Conservation (phyloP, 2,888 invertebrate species). For the Nephrotoma guestfalica region DNA sequence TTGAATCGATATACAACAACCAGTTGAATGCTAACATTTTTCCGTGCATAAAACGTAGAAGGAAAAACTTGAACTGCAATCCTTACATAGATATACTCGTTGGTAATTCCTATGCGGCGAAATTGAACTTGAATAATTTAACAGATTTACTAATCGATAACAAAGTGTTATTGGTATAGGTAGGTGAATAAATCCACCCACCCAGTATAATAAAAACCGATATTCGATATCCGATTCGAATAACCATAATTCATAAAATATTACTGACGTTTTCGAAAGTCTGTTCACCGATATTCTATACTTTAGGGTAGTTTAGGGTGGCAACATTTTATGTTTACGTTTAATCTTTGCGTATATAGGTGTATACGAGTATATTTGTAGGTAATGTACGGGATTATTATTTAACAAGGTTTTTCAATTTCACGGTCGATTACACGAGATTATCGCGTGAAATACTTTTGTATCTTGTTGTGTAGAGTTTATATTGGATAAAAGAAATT, state of each 20-base stretch:
- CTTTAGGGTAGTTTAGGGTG: background rate
- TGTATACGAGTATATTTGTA: background rate
- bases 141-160: background rate
- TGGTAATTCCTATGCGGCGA: background rate
- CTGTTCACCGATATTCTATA: background rate
- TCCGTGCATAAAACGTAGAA: background rate
- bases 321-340: background rate
- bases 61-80: background rate
- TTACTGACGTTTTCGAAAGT: background rate
- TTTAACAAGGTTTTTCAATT: background rate
- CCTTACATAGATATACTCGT: background rate
- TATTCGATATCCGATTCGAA: background rate
- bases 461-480: background rate
- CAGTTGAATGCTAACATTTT: background rate
- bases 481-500: background rate
- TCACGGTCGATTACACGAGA: background rate
- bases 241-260: background rate
- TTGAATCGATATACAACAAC: background rate
- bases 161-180: background rate
- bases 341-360: background rate
- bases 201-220: background rate
- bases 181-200: background rate
- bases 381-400: background rate
- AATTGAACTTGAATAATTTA: background rate
- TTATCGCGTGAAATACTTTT: background rate